phyloP scores from a whole-genome alignment of 2,113 vertebrate genomes.

The Rutilus rutilus region DNA sequence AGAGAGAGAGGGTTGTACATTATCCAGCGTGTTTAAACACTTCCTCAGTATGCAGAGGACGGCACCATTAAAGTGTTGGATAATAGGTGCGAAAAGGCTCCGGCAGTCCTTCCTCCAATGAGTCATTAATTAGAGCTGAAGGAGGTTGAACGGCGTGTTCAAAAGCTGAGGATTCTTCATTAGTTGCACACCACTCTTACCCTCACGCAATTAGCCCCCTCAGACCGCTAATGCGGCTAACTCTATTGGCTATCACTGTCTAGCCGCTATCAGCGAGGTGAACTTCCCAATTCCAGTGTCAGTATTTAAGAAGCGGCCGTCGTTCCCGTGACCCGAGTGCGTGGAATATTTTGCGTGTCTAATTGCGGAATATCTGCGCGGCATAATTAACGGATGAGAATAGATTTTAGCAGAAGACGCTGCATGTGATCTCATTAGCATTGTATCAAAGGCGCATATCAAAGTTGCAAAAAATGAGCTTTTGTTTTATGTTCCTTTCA shows the following conservation, averaged over 20 bases:
- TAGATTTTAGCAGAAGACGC: constrained; percentile 70
- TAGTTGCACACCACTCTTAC: constrained; percentile 67
- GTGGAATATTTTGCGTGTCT: constrained; percentile 53
- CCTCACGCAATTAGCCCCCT: constrained; percentile 63
- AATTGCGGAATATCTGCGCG: constrained; percentile 65
- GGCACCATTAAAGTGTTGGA: constrained; percentile 63
- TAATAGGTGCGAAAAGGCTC: constrained; percentile 69
- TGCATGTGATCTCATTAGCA: constrained; percentile 76
- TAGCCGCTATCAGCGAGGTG: constrained; percentile 25
- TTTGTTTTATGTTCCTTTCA: constrained; percentile 76
- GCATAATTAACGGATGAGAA: constrained; percentile 73
- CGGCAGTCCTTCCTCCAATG: constrained; percentile 63
- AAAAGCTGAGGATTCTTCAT: constrained; percentile 73
- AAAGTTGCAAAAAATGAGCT: constrained; percentile 72
- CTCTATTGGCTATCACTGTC: constrained; percentile 38
- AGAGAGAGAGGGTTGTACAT: constrained; percentile 63
- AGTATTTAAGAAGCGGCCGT: background rate
- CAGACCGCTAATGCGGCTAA: constrained; percentile 42
- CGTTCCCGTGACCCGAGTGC: background rate
- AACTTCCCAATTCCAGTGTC: constrained; percentile 34
- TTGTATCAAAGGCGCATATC: constrained; percentile 76
- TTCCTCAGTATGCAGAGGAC: constrained; percentile 69
- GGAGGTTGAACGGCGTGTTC: constrained; percentile 72
- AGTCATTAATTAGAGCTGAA: constrained; percentile 76
- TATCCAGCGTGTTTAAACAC: constrained; percentile 65